These are phyloP conservation scores for Maniola hyperantus DNA, from an alignment of 2,888 invertebrate genomes.

Conservation along the genomic window DNA sequence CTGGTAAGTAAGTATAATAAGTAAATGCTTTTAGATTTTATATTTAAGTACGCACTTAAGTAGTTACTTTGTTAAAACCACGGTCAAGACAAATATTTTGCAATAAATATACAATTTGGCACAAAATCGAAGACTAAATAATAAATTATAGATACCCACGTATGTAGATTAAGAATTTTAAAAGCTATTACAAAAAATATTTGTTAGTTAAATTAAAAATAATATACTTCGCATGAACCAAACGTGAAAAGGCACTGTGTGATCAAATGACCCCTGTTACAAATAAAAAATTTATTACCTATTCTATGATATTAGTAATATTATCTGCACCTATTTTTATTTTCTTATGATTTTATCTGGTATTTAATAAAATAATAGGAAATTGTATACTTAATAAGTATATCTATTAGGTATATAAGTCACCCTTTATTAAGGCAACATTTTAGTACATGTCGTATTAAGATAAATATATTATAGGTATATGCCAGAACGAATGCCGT, in stretches of 20 bases:
- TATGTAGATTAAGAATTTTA: background rate
- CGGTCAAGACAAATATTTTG: background rate
- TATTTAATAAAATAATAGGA: constrained; percentile 1
- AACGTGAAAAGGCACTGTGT: constrained; percentile 42
- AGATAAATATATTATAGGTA: background rate
- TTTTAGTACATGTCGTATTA: background rate
- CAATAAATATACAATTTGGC: constrained; percentile 18
- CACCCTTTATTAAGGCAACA: background rate
- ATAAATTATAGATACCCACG: background rate
- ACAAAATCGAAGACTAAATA: constrained; percentile 19
- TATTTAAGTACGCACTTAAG: background rate
- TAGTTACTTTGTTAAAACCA: background rate
- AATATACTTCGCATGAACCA: constrained; percentile 16
- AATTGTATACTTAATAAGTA: too few relatives aligned
- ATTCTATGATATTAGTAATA: background rate
- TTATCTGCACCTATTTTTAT: background rate
- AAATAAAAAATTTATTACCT: background rate
- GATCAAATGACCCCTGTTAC: constrained; percentile 1
- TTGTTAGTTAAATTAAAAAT: too few relatives aligned
- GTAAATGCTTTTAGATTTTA: constrained; percentile 2
- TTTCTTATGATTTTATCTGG: background rate
- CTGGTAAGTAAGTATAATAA: too few relatives aligned
- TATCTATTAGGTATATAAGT: background rate
- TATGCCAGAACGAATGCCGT: background rate
- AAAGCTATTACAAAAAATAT: too few relatives aligned